Evolutionary conservation across 2,888 invertebrate species (phyloP).

Genomic region (Pristionchus exspectatus): DNA sequence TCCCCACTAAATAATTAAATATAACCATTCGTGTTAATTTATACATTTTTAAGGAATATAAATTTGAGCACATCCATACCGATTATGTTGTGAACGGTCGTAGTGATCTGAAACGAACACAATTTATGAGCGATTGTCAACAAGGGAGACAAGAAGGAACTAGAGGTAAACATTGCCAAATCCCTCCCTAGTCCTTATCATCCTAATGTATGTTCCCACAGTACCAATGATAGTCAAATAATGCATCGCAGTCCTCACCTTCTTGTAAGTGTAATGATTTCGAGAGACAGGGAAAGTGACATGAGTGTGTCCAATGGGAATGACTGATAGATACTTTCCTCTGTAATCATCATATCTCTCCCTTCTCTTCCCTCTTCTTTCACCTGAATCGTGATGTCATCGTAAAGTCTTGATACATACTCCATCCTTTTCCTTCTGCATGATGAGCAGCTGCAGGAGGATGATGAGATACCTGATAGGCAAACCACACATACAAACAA

Average conservation of each 20-base stretch:
- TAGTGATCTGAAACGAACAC: slow-evolving; percentile 83
- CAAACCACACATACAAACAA: neutral
- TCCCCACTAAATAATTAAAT: slow-evolving; percentile 85
- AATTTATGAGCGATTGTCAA: neutral
- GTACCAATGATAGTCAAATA: neutral
- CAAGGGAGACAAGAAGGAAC: neutral
- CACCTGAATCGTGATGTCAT: slow-evolving; percentile 94
- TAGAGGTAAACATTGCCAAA: neutral
- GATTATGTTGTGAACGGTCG: slow-evolving; percentile 99
- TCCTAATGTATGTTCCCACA: neutral
- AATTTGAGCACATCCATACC: no score
- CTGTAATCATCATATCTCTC: slow-evolving; percentile 80
- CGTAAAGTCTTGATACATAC: slow-evolving; percentile 92
- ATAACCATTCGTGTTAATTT: no score
- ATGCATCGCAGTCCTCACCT: slow-evolving; percentile 83
- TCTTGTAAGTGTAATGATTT: slow-evolving; percentile 96
- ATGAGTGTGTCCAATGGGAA: slow-evolving; percentile 85
- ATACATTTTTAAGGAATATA: no score
- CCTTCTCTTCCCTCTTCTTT: neutral
- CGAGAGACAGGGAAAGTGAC: slow-evolving; percentile 81
- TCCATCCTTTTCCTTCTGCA: slow-evolving; percentile 93
- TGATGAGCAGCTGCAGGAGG: slow-evolving; percentile 97
- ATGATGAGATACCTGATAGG: slow-evolving; percentile 91
- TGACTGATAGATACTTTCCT: slow-evolving; percentile 93
- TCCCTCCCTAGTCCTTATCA: neutral